Conservation (phyloP, 2,888 invertebrate species). For the Octonoba sinensis region DNA sequence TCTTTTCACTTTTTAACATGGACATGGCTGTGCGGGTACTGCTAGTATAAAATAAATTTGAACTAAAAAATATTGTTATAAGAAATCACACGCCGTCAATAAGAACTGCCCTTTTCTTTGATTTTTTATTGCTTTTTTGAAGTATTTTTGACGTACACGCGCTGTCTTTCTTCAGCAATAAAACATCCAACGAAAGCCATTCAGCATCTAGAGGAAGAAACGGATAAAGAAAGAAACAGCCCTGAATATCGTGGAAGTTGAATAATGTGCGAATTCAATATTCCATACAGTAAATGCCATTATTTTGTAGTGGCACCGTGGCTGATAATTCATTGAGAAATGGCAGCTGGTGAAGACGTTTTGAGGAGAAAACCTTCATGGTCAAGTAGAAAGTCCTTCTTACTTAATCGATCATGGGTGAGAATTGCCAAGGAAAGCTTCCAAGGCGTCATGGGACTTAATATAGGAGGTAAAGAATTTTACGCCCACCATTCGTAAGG, state of each 20-base stretch:
- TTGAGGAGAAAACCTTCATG: constrained; percentile 39
- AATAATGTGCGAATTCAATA: constrained; percentile 47
- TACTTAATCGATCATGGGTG: constrained; percentile 50
- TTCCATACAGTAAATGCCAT: constrained; percentile 50
- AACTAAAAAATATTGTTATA: no score
- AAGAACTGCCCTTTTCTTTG: no score
- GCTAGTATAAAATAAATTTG: no score
- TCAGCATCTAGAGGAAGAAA: no score
- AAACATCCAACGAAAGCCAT: no score
- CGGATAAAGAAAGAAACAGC: no score
- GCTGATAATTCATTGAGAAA: constrained; percentile 58
- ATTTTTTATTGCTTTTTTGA: no score
- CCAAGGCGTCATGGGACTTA: constrained; percentile 33
- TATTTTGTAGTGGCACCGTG: constrained; percentile 48
- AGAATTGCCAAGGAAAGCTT: constrained; percentile 48
- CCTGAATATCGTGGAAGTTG: constrained; percentile 34
- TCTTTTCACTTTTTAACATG: no score
- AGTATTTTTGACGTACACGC: no score
- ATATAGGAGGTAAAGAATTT: constrained; percentile 30
- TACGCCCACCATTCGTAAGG: constrained; percentile 17
- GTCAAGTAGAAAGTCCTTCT: constrained; percentile 46
- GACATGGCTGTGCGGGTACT: no score
- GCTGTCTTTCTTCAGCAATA: no score
- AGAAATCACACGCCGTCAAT: no score
- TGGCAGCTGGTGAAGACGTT: constrained; percentile 45